phyloP scores from a whole-genome alignment of 2,113 vertebrate genomes.

The Cisticola juncidis region DNA sequence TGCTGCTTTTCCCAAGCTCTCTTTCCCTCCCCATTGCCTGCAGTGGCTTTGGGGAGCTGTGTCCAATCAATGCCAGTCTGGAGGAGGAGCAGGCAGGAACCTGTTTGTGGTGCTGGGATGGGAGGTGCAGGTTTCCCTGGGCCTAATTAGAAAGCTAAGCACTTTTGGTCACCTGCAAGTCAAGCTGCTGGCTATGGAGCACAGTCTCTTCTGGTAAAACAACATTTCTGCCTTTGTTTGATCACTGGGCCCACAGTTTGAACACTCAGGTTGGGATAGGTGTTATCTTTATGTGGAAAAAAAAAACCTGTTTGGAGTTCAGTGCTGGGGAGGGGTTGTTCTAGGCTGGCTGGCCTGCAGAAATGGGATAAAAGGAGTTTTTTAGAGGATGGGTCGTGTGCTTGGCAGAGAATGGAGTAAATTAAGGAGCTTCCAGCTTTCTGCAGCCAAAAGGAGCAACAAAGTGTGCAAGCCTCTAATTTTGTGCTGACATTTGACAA shows the following conservation, averaged over 20 bases:
- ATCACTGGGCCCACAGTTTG: neutral
- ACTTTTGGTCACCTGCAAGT: neutral
- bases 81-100: neutral
- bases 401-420: neutral
- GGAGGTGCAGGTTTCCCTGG: neutral
- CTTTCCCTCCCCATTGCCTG: neutral
- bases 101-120: neutral
- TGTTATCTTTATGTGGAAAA: neutral
- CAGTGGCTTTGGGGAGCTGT: neutral
- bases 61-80: neutral
- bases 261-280: fast-evolving
- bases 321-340: neutral
- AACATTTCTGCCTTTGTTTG: neutral
- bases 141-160: neutral
- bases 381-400: neutral
- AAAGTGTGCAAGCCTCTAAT: neutral
- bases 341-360: neutral
- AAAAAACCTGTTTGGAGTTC: fast-evolving
- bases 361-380: neutral
- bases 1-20: neutral
- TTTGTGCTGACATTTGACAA: conserved; percentile 24
- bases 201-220: neutral
- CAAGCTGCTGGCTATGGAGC: neutral
- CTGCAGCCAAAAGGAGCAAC: neutral
- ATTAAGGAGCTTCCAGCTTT: neutral